phyloP scores from a whole-genome alignment of 1,140 invertebrate genomes.

The Pachypeltis micranthus region DNA sequence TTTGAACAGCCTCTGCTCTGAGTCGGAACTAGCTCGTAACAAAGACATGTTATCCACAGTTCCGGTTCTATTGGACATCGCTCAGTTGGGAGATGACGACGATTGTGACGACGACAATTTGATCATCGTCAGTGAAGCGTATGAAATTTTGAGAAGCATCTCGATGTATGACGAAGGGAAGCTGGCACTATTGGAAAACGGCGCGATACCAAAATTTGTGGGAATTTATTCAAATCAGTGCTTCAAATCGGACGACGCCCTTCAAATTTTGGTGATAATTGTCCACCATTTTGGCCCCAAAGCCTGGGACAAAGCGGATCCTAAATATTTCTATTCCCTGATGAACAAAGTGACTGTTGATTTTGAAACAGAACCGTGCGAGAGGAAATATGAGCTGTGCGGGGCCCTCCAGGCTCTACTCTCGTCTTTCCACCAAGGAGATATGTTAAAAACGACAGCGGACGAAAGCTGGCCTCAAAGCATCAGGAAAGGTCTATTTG shows the following conservation, averaged over 20 bases:
- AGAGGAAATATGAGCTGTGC: slow-evolving; percentile 77
- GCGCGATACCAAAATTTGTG: slow-evolving; percentile 65
- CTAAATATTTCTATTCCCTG: slow-evolving; percentile 65
- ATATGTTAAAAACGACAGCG: background rate
- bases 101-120: slow-evolving; percentile 61
- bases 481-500: slow-evolving; percentile 61
- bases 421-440: slow-evolving; percentile 46
- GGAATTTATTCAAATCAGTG: slow-evolving; percentile 73
- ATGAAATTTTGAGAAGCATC: slow-evolving; percentile 68
- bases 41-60: slow-evolving; percentile 68
- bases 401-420: slow-evolving; percentile 59
- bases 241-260: slow-evolving; percentile 73
- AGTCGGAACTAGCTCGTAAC: slow-evolving; percentile 62
- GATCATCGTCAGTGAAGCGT: slow-evolving; percentile 77
- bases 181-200: slow-evolving; percentile 58
- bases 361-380: slow-evolving; percentile 74
- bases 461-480: slow-evolving; percentile 55
- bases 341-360: slow-evolving; percentile 72
- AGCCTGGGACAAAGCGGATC: slow-evolving; percentile 57
- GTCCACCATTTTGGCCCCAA: slow-evolving; percentile 51
- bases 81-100: slow-evolving; percentile 63
- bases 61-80: slow-evolving; percentile 67
- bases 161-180: slow-evolving; percentile 58
- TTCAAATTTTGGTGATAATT: slow-evolving; percentile 61
- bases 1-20: slow-evolving; percentile 66